phyloP scores from a whole-genome alignment of 2,113 vertebrate species.

The Stercorarius parasiticus region DNA sequence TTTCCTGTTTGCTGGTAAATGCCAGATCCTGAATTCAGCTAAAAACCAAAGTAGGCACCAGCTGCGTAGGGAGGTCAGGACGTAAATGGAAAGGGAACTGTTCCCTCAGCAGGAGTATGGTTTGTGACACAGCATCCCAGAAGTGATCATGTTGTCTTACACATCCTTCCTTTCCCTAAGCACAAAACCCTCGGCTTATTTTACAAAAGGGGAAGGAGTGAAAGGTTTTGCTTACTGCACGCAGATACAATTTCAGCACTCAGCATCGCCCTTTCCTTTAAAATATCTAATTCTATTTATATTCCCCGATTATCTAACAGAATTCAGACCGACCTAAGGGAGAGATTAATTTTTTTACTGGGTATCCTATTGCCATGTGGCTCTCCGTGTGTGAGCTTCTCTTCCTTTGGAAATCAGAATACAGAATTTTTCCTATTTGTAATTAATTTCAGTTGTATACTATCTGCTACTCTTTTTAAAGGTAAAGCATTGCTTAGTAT shows the following conservation, averaged over 20 bases:
- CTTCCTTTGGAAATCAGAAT: background rate
- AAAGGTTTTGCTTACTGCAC: background rate
- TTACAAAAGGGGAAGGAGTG: background rate
- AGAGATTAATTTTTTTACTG: background rate
- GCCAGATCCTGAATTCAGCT: background rate
- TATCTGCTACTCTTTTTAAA: background rate
- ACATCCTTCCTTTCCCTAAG: background rate
- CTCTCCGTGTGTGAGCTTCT: background rate
- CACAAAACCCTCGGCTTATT: background rate
- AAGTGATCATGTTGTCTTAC: background rate
- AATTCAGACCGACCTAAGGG: background rate
- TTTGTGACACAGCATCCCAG: background rate
- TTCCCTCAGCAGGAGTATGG: background rate
- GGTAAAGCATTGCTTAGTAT: background rate
- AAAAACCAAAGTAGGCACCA: background rate
- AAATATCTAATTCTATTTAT: conserved; percentile 28
- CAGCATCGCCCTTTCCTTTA: background rate
- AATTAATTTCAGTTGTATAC: background rate
- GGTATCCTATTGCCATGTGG: background rate
- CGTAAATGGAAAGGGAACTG: background rate
- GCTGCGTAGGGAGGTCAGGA: background rate
- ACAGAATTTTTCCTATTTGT: background rate
- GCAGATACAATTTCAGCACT: background rate
- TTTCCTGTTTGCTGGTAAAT: background rate
- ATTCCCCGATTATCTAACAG: background rate